These are phyloP conservation scores for Tringa solitaria DNA, from an alignment of 2,113 vertebrate species.

Conservation along the genomic window DNA sequence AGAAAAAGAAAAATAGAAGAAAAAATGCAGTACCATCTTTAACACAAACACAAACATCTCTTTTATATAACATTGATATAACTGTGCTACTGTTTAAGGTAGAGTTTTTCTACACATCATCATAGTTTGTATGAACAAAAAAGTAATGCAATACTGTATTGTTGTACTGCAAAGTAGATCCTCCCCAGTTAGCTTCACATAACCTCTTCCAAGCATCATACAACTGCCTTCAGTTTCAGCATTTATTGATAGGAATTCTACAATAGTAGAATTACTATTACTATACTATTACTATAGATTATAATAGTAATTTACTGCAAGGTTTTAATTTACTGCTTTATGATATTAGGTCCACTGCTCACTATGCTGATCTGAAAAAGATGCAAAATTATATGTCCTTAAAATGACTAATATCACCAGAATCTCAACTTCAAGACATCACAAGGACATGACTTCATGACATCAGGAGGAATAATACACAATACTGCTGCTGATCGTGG, in stretches of 20 bases:
- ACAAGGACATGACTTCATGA: not conserved
- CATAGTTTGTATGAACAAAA: slow-evolving; percentile 22
- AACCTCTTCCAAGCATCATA: not conserved
- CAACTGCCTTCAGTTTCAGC: slow-evolving; percentile 1
- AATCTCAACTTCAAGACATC: not conserved
- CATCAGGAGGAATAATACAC: not conserved
- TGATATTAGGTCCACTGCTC: not conserved
- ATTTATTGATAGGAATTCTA: not conserved
- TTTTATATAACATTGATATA: not conserved
- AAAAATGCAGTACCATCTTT: not conserved
- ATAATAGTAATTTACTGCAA: not conserved
- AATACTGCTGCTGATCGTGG: not conserved
- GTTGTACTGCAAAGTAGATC: not conserved
- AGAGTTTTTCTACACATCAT: not conserved
- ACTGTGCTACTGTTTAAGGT: not conserved
- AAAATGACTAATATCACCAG: not conserved
- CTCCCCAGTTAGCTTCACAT: not conserved
- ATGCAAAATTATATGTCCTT: not conserved
- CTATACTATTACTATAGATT: not conserved
- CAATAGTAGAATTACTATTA: not conserved
- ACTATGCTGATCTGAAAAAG: slow-evolving; percentile 10
- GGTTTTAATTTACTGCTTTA: slow-evolving; percentile 23
- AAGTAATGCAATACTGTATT: not conserved
- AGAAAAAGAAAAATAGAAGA: not conserved
- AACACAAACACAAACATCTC: not conserved